A percentile compares a stretch with the other conserved stretches of the same genome.
Conservation (phyloP, 2,888 invertebrate genomes). For the Sinotaia quadrata region DNA sequence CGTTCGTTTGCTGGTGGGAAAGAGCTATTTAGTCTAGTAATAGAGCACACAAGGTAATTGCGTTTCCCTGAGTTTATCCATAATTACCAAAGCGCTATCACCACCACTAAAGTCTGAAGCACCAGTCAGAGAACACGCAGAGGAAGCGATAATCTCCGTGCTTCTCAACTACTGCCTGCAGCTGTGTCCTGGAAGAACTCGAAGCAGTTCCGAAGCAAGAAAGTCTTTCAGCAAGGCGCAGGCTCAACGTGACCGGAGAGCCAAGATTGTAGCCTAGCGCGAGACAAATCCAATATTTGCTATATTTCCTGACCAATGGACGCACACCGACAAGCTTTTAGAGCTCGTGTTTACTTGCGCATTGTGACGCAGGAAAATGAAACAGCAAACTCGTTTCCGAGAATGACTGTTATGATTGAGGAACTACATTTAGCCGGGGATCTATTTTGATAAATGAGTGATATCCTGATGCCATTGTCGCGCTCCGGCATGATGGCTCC, state of each 20-base stretch:
- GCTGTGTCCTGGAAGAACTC: background rate
- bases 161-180: background rate
- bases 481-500: slow-evolving; percentile 3
- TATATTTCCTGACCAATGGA: slow-evolving; percentile 30
- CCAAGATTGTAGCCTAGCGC: slow-evolving; percentile 21
- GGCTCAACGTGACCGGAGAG: background rate
- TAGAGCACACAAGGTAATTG: slow-evolving; percentile 13
- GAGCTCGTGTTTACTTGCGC: slow-evolving; percentile 30
- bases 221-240: slow-evolving; percentile 11
- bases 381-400: slow-evolving; percentile 38
- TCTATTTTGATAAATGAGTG: slow-evolving; percentile 31
- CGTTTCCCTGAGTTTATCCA: slow-evolving; percentile 18
- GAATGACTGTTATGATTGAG: slow-evolving; percentile 29
- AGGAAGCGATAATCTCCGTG: slow-evolving; percentile 7
- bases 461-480: slow-evolving; percentile 2
- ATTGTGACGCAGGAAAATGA: slow-evolving; percentile 38
- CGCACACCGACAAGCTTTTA: slow-evolving; percentile 35
- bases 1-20: slow-evolving; percentile 15
- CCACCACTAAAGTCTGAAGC: slow-evolving; percentile 21
- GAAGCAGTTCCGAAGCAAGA: background rate
- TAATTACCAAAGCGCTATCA: slow-evolving; percentile 22
- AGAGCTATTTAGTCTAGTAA: slow-evolving; percentile 25
- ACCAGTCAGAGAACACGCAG: background rate
- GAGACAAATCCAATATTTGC: slow-evolving; percentile 37
- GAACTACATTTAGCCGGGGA: slow-evolving; percentile 24